Evolutionary conservation across 1,140 invertebrate species (phyloP).

Genomic region (Cydia fagiglandana): DNA sequence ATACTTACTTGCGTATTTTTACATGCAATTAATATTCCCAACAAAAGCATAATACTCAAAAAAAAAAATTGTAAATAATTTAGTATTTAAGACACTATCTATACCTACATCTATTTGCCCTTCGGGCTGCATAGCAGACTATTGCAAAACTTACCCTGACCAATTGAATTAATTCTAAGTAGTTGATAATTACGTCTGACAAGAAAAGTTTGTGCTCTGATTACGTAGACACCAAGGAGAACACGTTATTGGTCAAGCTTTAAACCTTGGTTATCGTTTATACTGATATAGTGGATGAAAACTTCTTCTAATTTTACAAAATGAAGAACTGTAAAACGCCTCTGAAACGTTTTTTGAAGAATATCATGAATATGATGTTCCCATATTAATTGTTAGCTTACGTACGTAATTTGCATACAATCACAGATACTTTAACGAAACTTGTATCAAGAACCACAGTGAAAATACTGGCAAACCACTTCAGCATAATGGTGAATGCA

Average conservation of each 20-base stretch:
- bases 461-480: background rate
- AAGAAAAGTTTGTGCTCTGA: background rate
- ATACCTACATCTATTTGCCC: background rate
- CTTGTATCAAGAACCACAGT: background rate
- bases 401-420: background rate
- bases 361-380: background rate
- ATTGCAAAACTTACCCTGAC: background rate
- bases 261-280: background rate
- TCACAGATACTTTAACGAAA: background rate
- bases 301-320: background rate
- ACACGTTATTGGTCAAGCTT: background rate
- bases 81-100: background rate
- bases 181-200: background rate
- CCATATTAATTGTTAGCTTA: background rate
- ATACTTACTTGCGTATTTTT: too few species aligned
- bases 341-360: background rate
- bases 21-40: too few species aligned
- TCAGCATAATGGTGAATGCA: constrained; percentile 54
- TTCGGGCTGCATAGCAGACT: background rate
- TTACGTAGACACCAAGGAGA: background rate
- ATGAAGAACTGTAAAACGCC: background rate
- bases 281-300: background rate
- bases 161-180: background rate
- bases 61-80: background rate
- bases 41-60: too few species aligned